Conservation (phyloP, 2,888 invertebrate species). For the Lathronympha strigana region DNA sequence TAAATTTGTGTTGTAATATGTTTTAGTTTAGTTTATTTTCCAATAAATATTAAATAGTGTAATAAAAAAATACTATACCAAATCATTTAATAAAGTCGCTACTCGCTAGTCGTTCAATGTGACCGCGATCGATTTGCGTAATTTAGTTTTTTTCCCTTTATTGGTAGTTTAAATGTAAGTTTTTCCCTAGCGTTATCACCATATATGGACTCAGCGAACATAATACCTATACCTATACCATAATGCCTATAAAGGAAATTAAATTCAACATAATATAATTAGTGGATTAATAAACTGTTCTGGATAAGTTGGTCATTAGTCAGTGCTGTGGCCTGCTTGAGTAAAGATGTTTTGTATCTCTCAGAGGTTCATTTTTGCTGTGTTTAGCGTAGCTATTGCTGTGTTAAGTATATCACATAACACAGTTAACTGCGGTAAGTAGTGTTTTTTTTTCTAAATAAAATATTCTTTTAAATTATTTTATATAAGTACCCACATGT, state of each 20-base stretch:
- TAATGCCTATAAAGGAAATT: slow-evolving; percentile 13
- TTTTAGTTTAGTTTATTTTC: too few relatives aligned
- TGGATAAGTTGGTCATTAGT: slow-evolving; percentile 4
- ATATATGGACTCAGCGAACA: background rate
- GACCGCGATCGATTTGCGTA: background rate
- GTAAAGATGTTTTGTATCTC: slow-evolving; percentile 3
- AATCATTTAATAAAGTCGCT: too few relatives aligned
- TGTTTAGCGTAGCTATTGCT: slow-evolving; percentile 2
- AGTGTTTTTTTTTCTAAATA: background rate
- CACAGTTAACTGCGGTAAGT: slow-evolving; percentile 1
- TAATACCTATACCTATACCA: too few relatives aligned
- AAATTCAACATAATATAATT: background rate
- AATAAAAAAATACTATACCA: too few relatives aligned
- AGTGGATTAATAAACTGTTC: background rate
- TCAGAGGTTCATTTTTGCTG: background rate
- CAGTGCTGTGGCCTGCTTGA: background rate
- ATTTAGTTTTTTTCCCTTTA: background rate
- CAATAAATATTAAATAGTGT: too few relatives aligned
- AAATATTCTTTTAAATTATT: too few relatives aligned
- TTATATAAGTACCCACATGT: too few relatives aligned
- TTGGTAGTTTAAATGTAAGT: background rate
- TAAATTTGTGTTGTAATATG: too few relatives aligned
- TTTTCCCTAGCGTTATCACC: background rate
- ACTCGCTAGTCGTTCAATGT: too few relatives aligned
- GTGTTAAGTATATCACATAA: too few relatives aligned